These are phyloP conservation scores for Diachasmimorpha longicaudata DNA, from an alignment of 1,140 invertebrate genomes.

Conservation along the genomic window DNA sequence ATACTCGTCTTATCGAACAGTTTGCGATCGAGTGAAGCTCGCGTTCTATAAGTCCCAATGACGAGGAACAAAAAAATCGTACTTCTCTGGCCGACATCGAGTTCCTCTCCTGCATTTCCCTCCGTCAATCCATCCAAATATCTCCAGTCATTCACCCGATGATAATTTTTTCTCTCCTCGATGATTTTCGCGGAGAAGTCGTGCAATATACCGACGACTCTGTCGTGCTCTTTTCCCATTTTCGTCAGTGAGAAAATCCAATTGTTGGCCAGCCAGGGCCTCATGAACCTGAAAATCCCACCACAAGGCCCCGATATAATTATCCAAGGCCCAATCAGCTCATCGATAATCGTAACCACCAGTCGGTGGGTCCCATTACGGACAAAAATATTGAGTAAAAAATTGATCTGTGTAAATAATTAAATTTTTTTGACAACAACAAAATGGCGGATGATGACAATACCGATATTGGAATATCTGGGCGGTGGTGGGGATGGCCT, in stretches of 20 bases:
- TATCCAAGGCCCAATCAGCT: too few species aligned
- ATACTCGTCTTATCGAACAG: too few species aligned
- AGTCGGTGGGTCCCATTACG: too few species aligned
- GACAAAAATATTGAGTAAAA: too few species aligned
- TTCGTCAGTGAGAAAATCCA: slow-evolving; percentile 28
- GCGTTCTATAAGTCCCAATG: too few species aligned
- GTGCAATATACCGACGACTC: slow-evolving; percentile 30
- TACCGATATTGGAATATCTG: not conserved
- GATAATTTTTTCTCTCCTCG: slow-evolving; percentile 35
- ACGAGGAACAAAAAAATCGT: too few species aligned
- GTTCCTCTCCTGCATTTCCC: not conserved
- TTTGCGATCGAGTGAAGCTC: too few species aligned
- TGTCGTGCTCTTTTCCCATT: slow-evolving; percentile 31
- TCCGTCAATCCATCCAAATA: slow-evolving; percentile 14
- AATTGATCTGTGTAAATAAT: too few species aligned
- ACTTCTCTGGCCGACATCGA: not conserved
- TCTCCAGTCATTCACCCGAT: slow-evolving; percentile 31
- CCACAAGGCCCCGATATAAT: too few species aligned
- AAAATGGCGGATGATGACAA: too few species aligned
- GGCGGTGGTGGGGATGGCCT: slow-evolving; percentile 32
- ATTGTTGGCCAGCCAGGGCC: slow-evolving; percentile 28
- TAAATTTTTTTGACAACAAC: too few species aligned
- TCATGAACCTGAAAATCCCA: slow-evolving; percentile 21
- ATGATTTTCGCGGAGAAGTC: slow-evolving; percentile 36
- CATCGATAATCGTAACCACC: not conserved